Base-by-base conservation (phyloP, 1,140 invertebrate species). In the Papilio dardanus region DNA sequence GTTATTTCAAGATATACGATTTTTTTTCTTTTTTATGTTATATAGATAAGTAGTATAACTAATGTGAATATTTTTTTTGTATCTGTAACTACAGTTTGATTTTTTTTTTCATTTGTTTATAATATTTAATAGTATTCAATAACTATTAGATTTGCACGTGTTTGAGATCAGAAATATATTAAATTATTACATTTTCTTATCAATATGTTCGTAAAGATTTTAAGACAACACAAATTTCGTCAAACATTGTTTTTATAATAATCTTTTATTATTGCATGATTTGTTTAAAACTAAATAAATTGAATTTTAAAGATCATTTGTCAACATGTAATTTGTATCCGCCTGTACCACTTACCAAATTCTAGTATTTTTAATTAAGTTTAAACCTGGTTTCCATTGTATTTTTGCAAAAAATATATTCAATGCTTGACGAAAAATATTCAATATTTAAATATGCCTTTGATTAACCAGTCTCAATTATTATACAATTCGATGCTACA, bases 361-460 rank as follows among this genome's bases (percentile, higher is more conserved):
- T 28, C 1, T 28, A 28, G 28, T 62, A 28, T 14, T 16, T 28
- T 28, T 12, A 5, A 62, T 28, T 37, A 28, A 14, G 3, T 65
- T 65, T 3, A 65, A 65, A 31, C 24, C 5, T 31, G n/a, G 0
- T 65, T 37, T 37, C 35, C 35, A 37, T 37, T 37, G 35, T 30
- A 7, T 31, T 65, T 24, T 30, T 37, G 12, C 31, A 21, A 21
- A 68, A 68, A 37, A 68, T 33, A 10, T 8, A 6, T 58, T 54
- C 71, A 73, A 73, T 73, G 71, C 50, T 73, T 73, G 71, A 73
- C 71, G 71, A 73, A 73, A 73, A 35, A 19, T 6, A 33, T 30
- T 19, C 16, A 46, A 73, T 19, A 73, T 58, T 58, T 16, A 73
- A 73, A 58, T 16, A 35, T 37, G 71, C 71, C 71, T 73, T 19